phyloP scores from a whole-genome alignment of 2,113 vertebrate species.

The Tetraodon nigroviridis region DNA sequence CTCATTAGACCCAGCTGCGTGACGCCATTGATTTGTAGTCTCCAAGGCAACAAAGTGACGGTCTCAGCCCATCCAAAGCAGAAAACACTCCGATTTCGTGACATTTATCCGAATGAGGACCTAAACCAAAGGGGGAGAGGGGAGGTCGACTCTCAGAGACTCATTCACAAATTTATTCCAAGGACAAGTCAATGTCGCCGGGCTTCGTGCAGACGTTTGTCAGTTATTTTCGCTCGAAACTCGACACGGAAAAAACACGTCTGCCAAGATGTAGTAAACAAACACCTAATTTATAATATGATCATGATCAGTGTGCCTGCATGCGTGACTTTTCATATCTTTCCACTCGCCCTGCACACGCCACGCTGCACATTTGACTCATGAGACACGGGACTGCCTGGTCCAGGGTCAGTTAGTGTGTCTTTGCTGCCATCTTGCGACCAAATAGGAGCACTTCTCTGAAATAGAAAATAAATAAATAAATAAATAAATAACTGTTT shows the following conservation, averaged over 20 bases:
- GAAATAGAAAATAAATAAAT: neutral
- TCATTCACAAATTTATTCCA: slow-evolving; percentile 63
- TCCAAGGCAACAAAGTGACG: slow-evolving; percentile 58
- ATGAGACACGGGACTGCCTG: slow-evolving; percentile 31
- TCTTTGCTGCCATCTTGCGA: slow-evolving; percentile 50
- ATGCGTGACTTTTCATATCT: slow-evolving; percentile 31
- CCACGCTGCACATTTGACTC: slow-evolving; percentile 18
- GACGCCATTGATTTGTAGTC: slow-evolving; percentile 63
- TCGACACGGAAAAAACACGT: too few species aligned
- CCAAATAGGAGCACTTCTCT: neutral
- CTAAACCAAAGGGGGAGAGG: neutral
- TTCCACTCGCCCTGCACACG: slow-evolving; percentile 10
- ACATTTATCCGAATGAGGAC: slow-evolving; percentile 47
- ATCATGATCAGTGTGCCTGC: neutral
- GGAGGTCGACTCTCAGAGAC: slow-evolving; percentile 1
- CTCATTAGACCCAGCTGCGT: slow-evolving; percentile 49
- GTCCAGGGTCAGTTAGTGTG: neutral
- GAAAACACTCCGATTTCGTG: slow-evolving; percentile 31
- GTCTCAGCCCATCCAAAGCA: slow-evolving; percentile 34
- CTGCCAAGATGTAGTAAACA: neutral
- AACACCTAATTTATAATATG: neutral
- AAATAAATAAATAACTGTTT: too few species aligned
- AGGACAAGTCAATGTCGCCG: slow-evolving; percentile 61
- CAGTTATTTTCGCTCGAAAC: neutral
- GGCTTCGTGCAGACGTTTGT: neutral